Evolutionary conservation across 2,113 vertebrate genomes (phyloP).

Genomic region (Thymallus thymallus): DNA sequence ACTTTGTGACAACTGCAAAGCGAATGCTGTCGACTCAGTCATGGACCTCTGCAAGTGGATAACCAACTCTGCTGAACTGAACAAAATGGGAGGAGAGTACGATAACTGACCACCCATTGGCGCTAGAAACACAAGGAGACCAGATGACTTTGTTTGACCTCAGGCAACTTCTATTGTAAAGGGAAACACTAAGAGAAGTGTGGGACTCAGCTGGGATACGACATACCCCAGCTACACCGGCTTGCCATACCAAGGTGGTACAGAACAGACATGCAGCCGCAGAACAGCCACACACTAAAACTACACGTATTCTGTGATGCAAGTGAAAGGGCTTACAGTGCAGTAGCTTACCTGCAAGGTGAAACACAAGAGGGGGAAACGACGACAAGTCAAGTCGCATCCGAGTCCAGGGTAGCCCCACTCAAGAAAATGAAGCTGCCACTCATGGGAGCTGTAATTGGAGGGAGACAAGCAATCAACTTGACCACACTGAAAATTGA

Average conservation of each 20-base stretch:
- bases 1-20: slow-evolving; percentile 9
- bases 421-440: slow-evolving; percentile 30
- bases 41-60: slow-evolving; percentile 32
- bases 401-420: slow-evolving; percentile 30
- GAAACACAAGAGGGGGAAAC: slow-evolving; percentile 14
- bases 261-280: background rate
- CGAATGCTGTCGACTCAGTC: slow-evolving; percentile 8
- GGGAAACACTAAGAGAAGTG: slow-evolving; percentile 27
- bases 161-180: background rate
- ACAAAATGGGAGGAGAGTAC: slow-evolving; percentile 10
- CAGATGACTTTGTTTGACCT: slow-evolving; percentile 30
- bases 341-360: slow-evolving; percentile 31
- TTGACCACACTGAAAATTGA: slow-evolving; percentile 26
- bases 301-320: slow-evolving; percentile 28
- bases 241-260: slow-evolving; percentile 27
- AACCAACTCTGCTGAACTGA: slow-evolving; percentile 26
- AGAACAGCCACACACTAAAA: background rate
- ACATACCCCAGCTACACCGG: slow-evolving; percentile 24
- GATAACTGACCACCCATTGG: background rate
- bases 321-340: slow-evolving; percentile 36
- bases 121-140: slow-evolving; percentile 2
- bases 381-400: slow-evolving; percentile 21
- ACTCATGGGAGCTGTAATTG: slow-evolving; percentile 36
- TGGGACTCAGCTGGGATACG: slow-evolving; percentile 31
- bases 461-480: slow-evolving; percentile 12